phyloP scores from a whole-genome alignment of 2,113 vertebrate species.

The Rynchops niger region DNA sequence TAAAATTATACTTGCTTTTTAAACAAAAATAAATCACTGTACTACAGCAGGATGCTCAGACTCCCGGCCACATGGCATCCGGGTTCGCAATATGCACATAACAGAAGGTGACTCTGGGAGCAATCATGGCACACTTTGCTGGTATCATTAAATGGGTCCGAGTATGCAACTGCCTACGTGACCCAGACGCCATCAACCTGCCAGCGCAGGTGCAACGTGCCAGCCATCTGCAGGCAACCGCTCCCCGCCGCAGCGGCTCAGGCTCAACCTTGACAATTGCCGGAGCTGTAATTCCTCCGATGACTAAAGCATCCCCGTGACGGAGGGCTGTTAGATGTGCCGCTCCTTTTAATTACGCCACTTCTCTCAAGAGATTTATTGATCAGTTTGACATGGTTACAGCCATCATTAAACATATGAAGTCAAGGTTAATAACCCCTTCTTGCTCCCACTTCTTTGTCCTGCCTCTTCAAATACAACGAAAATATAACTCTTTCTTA shows the following conservation, averaged over 20 bases:
- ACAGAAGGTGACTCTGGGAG: background rate
- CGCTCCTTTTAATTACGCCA: background rate
- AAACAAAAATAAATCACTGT: background rate
- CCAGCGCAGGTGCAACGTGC: background rate
- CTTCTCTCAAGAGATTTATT: background rate
- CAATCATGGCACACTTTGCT: background rate
- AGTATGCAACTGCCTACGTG: background rate
- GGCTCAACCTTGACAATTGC: background rate
- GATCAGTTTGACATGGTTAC: background rate
- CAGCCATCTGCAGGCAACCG: background rate
- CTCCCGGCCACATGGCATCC: background rate
- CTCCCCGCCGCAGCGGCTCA: background rate
- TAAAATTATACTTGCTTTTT: conserved; percentile 24
- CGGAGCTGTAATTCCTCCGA: background rate
- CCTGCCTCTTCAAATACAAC: background rate
- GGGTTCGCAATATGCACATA: background rate
- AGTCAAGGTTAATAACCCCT: background rate
- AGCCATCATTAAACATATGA: background rate
- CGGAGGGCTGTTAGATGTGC: background rate
- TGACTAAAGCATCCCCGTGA: background rate
- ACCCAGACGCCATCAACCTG: background rate
- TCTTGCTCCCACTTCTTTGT: background rate
- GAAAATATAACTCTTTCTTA: background rate
- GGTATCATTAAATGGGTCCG: background rate
- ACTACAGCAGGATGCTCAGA: background rate